phyloP scores from a whole-genome alignment of 1,140 invertebrate genomes.

The Harlomillsia oculata region DNA sequence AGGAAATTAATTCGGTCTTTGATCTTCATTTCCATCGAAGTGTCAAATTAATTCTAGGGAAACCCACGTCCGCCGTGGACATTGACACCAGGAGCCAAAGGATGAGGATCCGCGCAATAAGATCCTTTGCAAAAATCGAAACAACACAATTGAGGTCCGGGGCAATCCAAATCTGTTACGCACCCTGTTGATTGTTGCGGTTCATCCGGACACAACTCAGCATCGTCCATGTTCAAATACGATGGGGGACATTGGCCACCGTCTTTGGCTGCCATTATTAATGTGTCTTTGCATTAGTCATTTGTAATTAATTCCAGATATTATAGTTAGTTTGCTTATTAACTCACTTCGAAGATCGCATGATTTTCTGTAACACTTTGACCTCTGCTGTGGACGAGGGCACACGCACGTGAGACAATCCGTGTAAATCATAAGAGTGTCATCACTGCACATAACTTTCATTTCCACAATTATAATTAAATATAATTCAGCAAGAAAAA shows the following conservation, averaged over 20 bases:
- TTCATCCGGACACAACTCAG: neutral
- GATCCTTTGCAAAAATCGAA: constrained; percentile 28
- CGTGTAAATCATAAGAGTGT: constrained; percentile 14
- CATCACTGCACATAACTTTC: constrained; percentile 14
- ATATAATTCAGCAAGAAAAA: too few species aligned
- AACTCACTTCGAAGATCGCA: constrained; percentile 26
- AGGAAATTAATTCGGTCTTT: too few species aligned
- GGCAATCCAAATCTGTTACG: constrained; percentile 25
- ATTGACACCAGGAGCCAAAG: constrained; percentile 1
- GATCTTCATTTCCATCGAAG: too few species aligned
- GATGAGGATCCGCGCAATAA: constrained; percentile 17
- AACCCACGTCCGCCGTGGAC: constrained; percentile 23
- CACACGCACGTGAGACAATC: constrained; percentile 24
- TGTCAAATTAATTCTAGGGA: too few species aligned
- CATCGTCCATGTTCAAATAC: constrained; percentile 19
- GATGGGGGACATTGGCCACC: constrained; percentile 16
- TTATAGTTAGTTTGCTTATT: neutral
- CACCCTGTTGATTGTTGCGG: neutral
- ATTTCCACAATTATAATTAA: too few species aligned
- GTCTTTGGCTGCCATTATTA: constrained; percentile 16
- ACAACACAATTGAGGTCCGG: constrained; percentile 22
- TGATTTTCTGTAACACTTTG: constrained; percentile 19
- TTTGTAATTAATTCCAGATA: neutral
- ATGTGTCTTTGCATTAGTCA: neutral
- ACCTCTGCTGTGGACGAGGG: constrained; percentile 11